Percentiles rank a stretch among this genome's conserved stretches.
Evolutionary conservation across 2,888 invertebrate species (phyloP).

Genomic region (Aricia artaxerxes): DNA sequence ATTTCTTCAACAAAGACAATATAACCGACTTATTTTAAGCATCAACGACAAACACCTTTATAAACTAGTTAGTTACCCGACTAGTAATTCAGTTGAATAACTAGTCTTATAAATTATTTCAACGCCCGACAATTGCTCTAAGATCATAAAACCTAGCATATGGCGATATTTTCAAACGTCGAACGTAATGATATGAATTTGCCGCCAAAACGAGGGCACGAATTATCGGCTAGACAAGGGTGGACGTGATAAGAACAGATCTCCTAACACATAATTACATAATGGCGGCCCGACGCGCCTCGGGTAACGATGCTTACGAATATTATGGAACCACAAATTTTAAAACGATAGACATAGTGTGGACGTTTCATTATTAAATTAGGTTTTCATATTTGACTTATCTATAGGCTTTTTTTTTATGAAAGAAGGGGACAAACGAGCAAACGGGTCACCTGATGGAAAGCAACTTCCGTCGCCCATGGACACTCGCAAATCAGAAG

Average conservation of each 20-base stretch:
- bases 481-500: too few species aligned
- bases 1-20: too few species aligned
- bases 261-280: conserved; percentile 80
- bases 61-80: neutral
- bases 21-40: neutral
- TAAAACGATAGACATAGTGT: conserved; percentile 52
- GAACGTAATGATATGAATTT: conserved; percentile 58
- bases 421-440: too few species aligned
- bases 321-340: conserved; percentile 67
- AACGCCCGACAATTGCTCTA: neutral
- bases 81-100: too few species aligned
- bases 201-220: conserved; percentile 73
- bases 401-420: too few species aligned
- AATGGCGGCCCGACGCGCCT: conserved; percentile 72
- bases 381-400: too few species aligned
- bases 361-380: neutral
- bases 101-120: neutral
- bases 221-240: conserved; percentile 78
- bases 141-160: conserved; percentile 34
- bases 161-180: conserved; percentile 38
- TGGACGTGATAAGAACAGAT: conserved; percentile 81
- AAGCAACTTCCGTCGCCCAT: too few species aligned
- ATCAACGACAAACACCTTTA: neutral
- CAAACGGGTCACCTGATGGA: too few species aligned
- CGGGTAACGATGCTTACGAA: conserved; percentile 74